These are phyloP conservation scores for Helostoma temminkii DNA, from an alignment of 2,797 vertebrate species.

Conservation along the genomic window DNA sequence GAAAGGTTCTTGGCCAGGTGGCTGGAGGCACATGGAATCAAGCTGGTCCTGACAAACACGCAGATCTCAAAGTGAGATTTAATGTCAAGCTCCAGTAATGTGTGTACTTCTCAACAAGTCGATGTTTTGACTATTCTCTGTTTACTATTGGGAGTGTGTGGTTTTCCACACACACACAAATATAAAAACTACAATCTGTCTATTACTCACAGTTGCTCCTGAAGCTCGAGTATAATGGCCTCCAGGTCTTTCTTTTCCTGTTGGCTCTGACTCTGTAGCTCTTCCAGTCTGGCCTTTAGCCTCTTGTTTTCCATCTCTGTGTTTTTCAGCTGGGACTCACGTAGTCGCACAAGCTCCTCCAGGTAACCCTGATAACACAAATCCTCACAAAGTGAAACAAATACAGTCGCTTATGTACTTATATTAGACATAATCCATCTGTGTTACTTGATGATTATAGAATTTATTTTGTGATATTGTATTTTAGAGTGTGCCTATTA, in stretches of 20 bases:
- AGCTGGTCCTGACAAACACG: constrained; percentile 87
- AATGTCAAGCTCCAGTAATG: not conserved
- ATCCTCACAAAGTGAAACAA: constrained; percentile 28
- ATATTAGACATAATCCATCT: not conserved
- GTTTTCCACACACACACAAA: too few species aligned
- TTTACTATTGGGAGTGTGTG: too few species aligned
- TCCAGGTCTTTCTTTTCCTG: constrained; percentile 96
- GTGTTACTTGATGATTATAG: not conserved
- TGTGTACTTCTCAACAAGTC: not conserved
- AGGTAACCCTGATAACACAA: constrained; percentile 89
- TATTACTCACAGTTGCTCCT: constrained; percentile 93
- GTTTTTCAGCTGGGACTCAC: constrained; percentile 97
- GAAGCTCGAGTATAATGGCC: constrained; percentile 93
- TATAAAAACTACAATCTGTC: not conserved
- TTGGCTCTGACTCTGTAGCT: constrained; percentile 89
- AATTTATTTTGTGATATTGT: not conserved
- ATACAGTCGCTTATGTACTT: not conserved
- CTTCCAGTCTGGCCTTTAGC: constrained; percentile 90
- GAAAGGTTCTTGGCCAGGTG: constrained; percentile 92
- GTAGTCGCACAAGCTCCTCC: constrained; percentile 95
- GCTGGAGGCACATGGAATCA: constrained; percentile 92
- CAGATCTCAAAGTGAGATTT: not conserved
- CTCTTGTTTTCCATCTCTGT: constrained; percentile 93
- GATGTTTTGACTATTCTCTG: not conserved
- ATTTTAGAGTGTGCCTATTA: too few species aligned